These are phyloP conservation scores for Solen grandis DNA, from an alignment of 1,140 invertebrate genomes.

Conservation along the genomic window DNA sequence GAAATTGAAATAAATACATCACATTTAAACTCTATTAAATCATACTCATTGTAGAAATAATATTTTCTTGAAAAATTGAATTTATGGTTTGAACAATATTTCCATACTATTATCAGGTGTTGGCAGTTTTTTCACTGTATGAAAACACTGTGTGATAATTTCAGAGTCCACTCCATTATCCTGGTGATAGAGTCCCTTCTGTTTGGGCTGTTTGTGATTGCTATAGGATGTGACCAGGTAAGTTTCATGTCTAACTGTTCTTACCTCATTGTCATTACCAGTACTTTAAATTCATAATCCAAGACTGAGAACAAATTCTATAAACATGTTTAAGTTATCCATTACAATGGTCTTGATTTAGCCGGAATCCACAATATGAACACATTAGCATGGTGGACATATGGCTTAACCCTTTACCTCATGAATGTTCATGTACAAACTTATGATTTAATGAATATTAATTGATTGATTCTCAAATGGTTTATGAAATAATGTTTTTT, in stretches of 20 bases:
- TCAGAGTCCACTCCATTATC: conserved; percentile 92
- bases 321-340: neutral
- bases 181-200: conserved; percentile 91
- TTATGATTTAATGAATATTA: no score
- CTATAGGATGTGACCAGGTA: conserved; percentile 94
- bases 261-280: neutral
- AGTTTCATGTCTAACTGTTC: conserved; percentile 8
- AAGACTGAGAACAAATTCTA: neutral
- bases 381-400: neutral
- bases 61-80: no score
- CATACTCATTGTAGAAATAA: no score
- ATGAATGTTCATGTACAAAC: neutral
- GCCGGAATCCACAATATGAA: neutral
- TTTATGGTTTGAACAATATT: no score
- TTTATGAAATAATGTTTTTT: no score
- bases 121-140: no score
- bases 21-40: no score
- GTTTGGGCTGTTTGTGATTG: conserved; percentile 94
- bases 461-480: no score
- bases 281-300: neutral
- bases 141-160: no score
- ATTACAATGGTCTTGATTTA: neutral
- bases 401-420: neutral
- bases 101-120: no score
- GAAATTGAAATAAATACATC: no score